phyloP scores from a whole-genome alignment of 2,888 invertebrate species.

The Eurytoma adleriae region DNA sequence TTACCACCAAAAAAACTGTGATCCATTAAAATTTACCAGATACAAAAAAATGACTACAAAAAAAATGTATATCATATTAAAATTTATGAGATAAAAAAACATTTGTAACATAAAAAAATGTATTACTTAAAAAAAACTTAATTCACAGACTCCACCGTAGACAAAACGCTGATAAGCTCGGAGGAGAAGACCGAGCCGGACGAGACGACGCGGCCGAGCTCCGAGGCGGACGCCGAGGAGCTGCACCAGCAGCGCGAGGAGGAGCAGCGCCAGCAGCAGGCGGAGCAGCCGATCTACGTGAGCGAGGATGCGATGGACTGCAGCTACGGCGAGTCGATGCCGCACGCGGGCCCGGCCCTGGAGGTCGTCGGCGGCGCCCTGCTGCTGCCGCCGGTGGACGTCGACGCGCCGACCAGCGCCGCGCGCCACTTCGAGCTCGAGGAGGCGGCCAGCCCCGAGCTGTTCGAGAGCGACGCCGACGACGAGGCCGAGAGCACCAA shows the following conservation, averaged over 20 bases:
- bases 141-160: constrained; percentile 31
- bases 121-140: neutral
- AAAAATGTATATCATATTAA: too few species aligned
- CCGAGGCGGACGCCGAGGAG: neutral
- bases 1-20: too few species aligned
- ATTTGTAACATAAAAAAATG: neutral
- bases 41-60: too few species aligned
- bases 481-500: constrained; percentile 58
- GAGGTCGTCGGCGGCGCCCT: too few species aligned
- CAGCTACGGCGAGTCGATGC: constrained; percentile 50
- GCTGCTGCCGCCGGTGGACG: neutral
- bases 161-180: constrained; percentile 38
- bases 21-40: too few species aligned
- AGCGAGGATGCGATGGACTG: constrained; percentile 58
- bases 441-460: constrained; percentile 69
- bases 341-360: neutral
- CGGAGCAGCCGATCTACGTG: constrained; percentile 42
- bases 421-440: neutral
- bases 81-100: too few species aligned
- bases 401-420: neutral
- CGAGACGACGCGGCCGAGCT: constrained; percentile 9
- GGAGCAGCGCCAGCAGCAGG: too few species aligned
- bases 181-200: constrained; percentile 31
- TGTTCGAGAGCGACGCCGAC: constrained; percentile 72
- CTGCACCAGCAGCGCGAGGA: neutral